Base-by-base conservation (phyloP, 1,140 invertebrate genomes). In the Lucilia sericata region DNA sequence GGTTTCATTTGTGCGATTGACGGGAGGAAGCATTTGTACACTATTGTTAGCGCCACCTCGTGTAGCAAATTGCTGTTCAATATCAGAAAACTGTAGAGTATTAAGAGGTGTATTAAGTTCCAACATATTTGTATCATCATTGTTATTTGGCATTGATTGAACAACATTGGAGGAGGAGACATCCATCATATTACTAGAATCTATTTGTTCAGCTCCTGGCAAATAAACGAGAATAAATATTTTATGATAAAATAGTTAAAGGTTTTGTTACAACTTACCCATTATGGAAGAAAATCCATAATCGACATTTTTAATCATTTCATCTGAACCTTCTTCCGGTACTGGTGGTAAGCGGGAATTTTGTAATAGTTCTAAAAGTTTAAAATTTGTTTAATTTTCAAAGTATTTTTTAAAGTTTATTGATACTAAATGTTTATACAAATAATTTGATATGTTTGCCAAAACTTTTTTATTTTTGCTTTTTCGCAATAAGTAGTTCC, bases 301-400 rank as follows among this genome's bases (percentile, higher is more conserved):
- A 34, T 91, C 90, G 60, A 89, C 90, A 86, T 83, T 87, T 83
- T 90, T 90, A 60, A 91, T 86, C 87, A 91, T 88, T 25, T 91
- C 90, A 84, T 91, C 90, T 74, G 89, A 86, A 65, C 88, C 88
- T 87, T 93, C 93, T 87, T 93, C 93, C 10, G 93, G 93, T 51
- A 93, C 93, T 13, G 93, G 92, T 82, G 93, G 92, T 87, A 93
- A 89, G 25, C 92, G 92, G 25, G 88, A 86, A 70, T 85, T 87
- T 36, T 88, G 84, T 5, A 90, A 86, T 84, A 91, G 83, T 84
- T 91, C 90, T 91, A 25, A 9, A 21, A 34, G 2, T 21, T 12
- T 14, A 55, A 83, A 74, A 85, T 81, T 80, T 81, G 1, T 7
- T 65, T 81, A 60, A 7, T 42, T 10, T 42, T 10, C 5, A 42